Conservation (phyloP, 2,797 vertebrate species). For the Platyrinchus mystaceus region DNA sequence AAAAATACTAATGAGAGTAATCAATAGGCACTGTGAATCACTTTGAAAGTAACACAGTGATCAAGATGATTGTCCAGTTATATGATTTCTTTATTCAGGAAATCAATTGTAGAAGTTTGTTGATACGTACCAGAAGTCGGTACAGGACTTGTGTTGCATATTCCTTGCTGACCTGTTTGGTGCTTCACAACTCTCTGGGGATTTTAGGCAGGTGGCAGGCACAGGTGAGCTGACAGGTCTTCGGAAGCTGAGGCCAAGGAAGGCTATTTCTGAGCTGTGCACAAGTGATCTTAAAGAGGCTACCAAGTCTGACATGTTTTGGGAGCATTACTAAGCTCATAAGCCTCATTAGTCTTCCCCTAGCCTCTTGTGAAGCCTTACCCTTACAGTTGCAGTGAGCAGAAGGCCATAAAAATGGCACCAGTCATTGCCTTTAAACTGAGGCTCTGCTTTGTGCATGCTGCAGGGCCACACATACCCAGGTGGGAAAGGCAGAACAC, state of each 20-base stretch:
- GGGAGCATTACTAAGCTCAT: not conserved
- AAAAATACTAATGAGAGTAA: not conserved
- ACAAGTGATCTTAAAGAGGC: not conserved
- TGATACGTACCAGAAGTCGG: not conserved
- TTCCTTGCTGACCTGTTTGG: not conserved
- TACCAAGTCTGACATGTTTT: not conserved
- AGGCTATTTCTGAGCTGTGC: not conserved
- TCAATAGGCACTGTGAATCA: not conserved
- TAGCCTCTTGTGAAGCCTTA: not conserved
- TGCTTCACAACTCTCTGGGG: not conserved
- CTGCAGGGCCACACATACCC: accelerated
- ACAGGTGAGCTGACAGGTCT: accelerated
- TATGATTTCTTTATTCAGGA: not conserved
- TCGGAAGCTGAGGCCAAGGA: not conserved
- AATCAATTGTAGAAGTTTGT: not conserved
- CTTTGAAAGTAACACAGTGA: not conserved
- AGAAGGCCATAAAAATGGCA: not conserved
- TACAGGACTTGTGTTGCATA: not conserved
- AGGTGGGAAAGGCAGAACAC: not conserved
- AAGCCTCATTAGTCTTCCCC: not conserved
- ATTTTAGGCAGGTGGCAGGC: not conserved
- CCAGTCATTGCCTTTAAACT: not conserved
- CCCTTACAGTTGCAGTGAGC: not conserved
- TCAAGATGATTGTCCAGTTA: not conserved
- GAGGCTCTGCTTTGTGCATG: not conserved